Base-by-base conservation (phyloP, 2,888 invertebrate genomes). In the Acanthoscelides obtectus region DNA sequence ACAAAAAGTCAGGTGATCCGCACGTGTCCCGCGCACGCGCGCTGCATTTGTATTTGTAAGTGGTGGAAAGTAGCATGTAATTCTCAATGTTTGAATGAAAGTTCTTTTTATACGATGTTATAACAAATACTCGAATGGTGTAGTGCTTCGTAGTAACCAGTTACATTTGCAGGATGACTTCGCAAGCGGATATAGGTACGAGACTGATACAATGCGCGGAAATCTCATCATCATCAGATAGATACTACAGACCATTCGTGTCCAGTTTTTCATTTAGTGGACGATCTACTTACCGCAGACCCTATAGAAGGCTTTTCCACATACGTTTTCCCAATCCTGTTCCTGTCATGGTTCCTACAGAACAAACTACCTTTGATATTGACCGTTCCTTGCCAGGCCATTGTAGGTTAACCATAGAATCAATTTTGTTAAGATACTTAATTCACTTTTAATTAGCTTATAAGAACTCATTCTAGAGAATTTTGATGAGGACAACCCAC, bases 201-300 rank as follows among this genome's bases (percentile, higher is more conserved):
- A 27, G 69, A 45, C 6, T 45, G 6, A 45, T 69, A 73, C 86
- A 86, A 77, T 81, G 81, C 75, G 77, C 80, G 71, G 80, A 80
- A 76, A 80, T 86, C 71, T 82, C 84, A 69, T 85, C 85, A 71
- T 80, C 83, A 20, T 81, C 81, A 69, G 82, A 83, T 67, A 71
- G 76, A 66, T 79, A 75, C 71, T 72, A 75, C 69, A 70, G 69
- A 72, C 78, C 80, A 72, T 80, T 78, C 68, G 67, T 73, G 45
- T 80, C 80, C 67, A 76, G 74, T 67, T 80, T 79, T 70, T 65
- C 73, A 66, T 72, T 80, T 66, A 76, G 75, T 71, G 80, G 81
- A 67, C 79, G 83, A 77, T 71, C 71, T 21, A 75, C 79, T 63
- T 82, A 80, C 70, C 78, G 82, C 78, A 73, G 70, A 72, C 73